Conservation (phyloP, 2,797 vertebrate genomes). For the Chiroxiphia lanceolata region DNA sequence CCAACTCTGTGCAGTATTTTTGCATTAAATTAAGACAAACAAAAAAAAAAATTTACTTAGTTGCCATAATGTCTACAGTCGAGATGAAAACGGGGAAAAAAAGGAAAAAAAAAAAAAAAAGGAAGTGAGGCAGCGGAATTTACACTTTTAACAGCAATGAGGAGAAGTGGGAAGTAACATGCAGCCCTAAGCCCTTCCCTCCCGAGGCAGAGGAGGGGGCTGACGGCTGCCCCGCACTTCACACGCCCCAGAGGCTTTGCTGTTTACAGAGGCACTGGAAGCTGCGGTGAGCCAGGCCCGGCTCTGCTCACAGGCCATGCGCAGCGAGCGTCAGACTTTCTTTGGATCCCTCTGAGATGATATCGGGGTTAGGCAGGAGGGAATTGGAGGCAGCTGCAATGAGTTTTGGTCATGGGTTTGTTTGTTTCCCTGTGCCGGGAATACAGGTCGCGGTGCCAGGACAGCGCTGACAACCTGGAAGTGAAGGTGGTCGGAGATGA, state of each 20-base stretch:
- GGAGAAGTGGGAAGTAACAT: background rate
- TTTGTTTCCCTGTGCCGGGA: conserved; percentile 26
- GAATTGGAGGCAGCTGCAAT: conserved; percentile 30
- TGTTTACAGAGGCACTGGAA: conserved; percentile 65
- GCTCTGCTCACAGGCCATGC: conserved; percentile 24
- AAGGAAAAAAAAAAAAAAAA: background rate
- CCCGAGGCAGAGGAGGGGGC: background rate
- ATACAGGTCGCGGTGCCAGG: background rate
- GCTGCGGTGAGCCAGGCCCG: conserved; percentile 48
- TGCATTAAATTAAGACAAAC: conserved; percentile 39
- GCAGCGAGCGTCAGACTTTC: background rate
- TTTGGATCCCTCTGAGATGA: conserved; percentile 59
- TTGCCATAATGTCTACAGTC: background rate
- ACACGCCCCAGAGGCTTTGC: conserved; percentile 30
- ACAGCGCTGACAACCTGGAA: background rate
- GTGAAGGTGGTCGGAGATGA: background rate
- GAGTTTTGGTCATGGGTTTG: conserved; percentile 53
- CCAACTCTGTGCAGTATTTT: conserved; percentile 31
- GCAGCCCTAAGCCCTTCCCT: conserved; percentile 9
- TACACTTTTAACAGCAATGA: conserved; percentile 22
- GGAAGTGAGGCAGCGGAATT: conserved; percentile 33
- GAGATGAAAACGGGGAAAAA: background rate
- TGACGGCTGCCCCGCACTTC: background rate
- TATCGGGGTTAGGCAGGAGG: conserved; percentile 7
- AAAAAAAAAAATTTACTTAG: background rate